Percentiles rank a stretch among this genome's conserved stretches.
Conservation (phyloP, 1,140 invertebrate genomes). For the Mactra quadrangularis region DNA sequence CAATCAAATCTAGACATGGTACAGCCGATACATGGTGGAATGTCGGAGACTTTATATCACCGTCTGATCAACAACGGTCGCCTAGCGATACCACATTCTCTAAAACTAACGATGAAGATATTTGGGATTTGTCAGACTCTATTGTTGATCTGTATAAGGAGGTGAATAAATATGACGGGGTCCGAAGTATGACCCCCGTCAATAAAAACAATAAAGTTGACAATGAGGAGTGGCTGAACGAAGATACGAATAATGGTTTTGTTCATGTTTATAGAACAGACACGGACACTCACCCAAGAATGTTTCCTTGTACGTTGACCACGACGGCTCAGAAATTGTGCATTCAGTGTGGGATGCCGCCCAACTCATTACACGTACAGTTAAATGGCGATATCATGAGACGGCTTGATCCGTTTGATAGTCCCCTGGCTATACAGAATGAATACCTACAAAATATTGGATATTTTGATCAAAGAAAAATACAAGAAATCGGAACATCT, state of each 20-base stretch:
- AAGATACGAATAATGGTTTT: conserved; percentile 81
- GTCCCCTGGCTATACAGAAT: conserved; percentile 82
- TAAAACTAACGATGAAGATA: conserved; percentile 73
- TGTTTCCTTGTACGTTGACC: conserved; percentile 80
- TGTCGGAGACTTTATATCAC: conserved; percentile 74
- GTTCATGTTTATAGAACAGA: conserved; percentile 80
- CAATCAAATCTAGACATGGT: conserved; percentile 56
- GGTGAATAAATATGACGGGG: conserved; percentile 67
- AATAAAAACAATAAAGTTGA: conserved; percentile 64
- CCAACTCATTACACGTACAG: conserved; percentile 82
- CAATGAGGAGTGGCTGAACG: conserved; percentile 78
- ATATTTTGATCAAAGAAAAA: conserved; percentile 77
- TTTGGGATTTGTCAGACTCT: conserved; percentile 82
- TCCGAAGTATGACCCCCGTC: conserved; percentile 22
- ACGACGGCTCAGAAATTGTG: conserved; percentile 82
- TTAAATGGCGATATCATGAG: conserved; percentile 82
- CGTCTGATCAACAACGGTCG: conserved; percentile 67
- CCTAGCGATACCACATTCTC: conserved; percentile 72
- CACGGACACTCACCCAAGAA: conserved; percentile 69
- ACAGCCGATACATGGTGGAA: conserved; percentile 81
- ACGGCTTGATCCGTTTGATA: conserved; percentile 81
- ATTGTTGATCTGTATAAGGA: conserved; percentile 80
- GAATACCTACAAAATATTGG: conserved; percentile 81
- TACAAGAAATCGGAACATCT: conserved; percentile 81
- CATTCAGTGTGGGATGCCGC: conserved; percentile 76